phyloP scores from a whole-genome alignment of 2,797 vertebrate genomes.

The Chelon labrosus region DNA sequence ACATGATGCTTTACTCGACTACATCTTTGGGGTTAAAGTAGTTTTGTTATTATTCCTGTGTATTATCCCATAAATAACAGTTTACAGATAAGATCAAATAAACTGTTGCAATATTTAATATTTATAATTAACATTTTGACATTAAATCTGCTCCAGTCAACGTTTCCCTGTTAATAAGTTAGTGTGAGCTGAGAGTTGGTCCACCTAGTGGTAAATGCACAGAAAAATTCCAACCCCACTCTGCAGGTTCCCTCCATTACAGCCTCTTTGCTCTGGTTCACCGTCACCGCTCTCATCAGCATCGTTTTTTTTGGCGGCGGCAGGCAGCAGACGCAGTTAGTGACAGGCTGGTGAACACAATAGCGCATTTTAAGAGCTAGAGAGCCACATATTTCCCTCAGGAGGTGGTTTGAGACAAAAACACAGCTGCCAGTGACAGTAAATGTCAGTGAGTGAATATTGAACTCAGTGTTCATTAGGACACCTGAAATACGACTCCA shows the following conservation, averaged over 20 bases:
- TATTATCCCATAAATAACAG: no score
- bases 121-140: neutral
- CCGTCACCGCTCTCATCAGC: neutral
- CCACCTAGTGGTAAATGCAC: neutral
- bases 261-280: neutral
- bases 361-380: neutral
- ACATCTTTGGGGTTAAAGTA: no score
- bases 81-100: neutral
- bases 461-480: neutral
- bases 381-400: conserved; percentile 2
- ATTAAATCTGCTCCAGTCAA: conserved; percentile 5
- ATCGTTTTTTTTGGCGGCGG: neutral
- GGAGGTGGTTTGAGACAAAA: neutral
- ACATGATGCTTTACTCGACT: no score
- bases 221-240: neutral
- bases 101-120: neutral
- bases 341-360: neutral
- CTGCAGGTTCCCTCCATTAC: neutral
- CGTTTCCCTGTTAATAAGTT: neutral
- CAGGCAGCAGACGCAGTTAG: conserved; percentile 3
- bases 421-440: conserved; percentile 2
- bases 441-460: conserved; percentile 7
- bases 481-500: neutral
- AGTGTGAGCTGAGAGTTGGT: neutral
- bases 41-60: no score